Percentiles rank a stretch among this genome's conserved stretches.
Evolutionary conservation across 2,888 invertebrate species (phyloP).

Genomic region (Perizoma flavofasciatum): DNA sequence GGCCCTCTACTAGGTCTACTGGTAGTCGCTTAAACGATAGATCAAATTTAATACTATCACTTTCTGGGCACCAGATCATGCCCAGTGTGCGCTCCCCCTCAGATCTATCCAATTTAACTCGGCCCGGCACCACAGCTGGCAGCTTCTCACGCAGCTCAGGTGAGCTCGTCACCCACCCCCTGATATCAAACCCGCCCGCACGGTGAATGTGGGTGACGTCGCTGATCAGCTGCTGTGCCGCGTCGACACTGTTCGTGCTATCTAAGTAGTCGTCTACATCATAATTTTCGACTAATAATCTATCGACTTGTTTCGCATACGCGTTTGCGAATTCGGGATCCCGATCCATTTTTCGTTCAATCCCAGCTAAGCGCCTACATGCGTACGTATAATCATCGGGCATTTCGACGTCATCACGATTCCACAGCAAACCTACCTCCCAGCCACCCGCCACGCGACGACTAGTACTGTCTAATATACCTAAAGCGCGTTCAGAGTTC

Average conservation of each 20-base stretch:
- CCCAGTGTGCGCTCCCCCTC: constrained; percentile 1
- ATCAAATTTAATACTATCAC: no score
- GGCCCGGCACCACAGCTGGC: constrained; percentile 4
- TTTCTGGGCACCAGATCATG: constrained; percentile 1
- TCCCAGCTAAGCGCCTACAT: neutral
- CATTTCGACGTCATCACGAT: neutral
- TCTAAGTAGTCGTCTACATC: constrained; percentile 46
- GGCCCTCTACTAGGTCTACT: no score
- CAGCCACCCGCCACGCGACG: constrained; percentile 1
- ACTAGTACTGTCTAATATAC: constrained; percentile 3
- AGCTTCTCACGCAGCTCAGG: constrained; percentile 15
- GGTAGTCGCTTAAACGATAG: no score
- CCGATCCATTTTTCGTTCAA: neutral
- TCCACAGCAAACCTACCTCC: constrained; percentile 11
- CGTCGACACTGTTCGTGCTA: constrained; percentile 33
- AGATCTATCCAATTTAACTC: constrained; percentile 3
- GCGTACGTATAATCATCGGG: neutral
- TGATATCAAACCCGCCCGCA: constrained; percentile 18
- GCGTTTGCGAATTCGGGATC: neutral
- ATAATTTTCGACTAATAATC: constrained; percentile 7
- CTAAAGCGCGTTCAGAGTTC: constrained; percentile 3
- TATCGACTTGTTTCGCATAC: neutral
- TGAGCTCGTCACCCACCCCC: constrained; percentile 34
- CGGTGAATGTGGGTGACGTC: constrained; percentile 29
- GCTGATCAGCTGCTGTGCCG: constrained; percentile 25